A percentile compares a stretch with the other conserved stretches of the same genome.
Evolutionary conservation across 1,140 invertebrate species (phyloP).

Genomic region (Drosophila leontia): DNA sequence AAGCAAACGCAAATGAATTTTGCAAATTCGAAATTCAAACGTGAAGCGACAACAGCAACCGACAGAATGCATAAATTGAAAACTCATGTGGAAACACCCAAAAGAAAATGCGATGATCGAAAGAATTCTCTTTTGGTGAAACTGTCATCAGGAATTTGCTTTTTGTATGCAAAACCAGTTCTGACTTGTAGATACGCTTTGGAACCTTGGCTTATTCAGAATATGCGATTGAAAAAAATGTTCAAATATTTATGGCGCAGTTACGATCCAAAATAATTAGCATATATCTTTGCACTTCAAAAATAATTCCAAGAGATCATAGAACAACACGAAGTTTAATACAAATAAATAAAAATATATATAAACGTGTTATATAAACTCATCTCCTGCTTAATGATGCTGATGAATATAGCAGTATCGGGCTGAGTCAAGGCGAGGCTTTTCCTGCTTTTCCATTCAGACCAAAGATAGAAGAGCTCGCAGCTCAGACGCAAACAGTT

Average conservation of each 20-base stretch:
- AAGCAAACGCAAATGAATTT: constrained; percentile 77
- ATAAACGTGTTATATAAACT: constrained; percentile 12
- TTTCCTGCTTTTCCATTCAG: constrained; percentile 14
- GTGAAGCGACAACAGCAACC: constrained; percentile 58
- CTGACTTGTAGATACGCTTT: constrained; percentile 42
- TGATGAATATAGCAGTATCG: constrained; percentile 21
- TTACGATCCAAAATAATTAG: constrained; percentile 9
- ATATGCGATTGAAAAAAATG: constrained; percentile 17
- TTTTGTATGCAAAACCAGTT: constrained; percentile 55
- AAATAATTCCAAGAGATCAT: not conserved
- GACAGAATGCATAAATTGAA: constrained; percentile 49
- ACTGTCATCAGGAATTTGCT: constrained; percentile 46
- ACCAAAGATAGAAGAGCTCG: constrained; percentile 25
- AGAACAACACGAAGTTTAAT: not conserved
- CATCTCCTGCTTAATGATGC: constrained; percentile 50
- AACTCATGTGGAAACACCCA: constrained; percentile 42
- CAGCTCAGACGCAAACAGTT: constrained; percentile 53
- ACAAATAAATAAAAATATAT: not conserved
- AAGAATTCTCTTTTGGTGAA: constrained; percentile 47
- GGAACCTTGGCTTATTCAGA: constrained; percentile 37
- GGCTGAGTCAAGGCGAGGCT: constrained; percentile 20
- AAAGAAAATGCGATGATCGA: constrained; percentile 40
- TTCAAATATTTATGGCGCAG: constrained; percentile 16
- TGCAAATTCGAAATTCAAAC: constrained; percentile 74
- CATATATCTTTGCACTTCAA: not conserved